Evolutionary conservation across 2,113 vertebrate species (phyloP), one percentile per base, ranked within the genome.

Genomic region (Lota lota): DNA sequence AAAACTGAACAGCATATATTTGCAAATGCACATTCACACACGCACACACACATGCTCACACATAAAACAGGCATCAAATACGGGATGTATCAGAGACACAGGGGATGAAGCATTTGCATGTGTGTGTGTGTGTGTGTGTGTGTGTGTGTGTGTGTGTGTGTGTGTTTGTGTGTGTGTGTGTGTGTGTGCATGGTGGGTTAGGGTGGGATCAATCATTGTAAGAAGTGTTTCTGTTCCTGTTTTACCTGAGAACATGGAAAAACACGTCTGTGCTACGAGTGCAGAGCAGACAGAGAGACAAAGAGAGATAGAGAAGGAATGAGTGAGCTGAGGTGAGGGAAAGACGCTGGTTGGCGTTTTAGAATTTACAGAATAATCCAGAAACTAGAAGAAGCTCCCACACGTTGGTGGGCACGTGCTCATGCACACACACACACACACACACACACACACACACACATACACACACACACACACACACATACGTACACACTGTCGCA

Each of bases 181-280:
- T 47, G 40, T 47, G 40, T 47, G 40, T 11, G 40, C 10, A 7
- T 47, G 40, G 5, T 79, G 77, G 60, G 64, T 69, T 61, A 65
- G 74, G 70, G 59, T 75, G 76, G 87, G 79, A 93, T 87, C 86
- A 90, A 89, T 91, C 87, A 83, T 86, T 87, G 85, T 76, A 79
- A 88, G 85, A 83, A 82, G 69, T 88, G 83, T 86, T 89, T 88
- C 80, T 74, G 78, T 75, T 90, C 72, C 58, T 3, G 56, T 86
- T 91, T 80, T 79, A 87, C 74, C 8, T 80, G 85, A 69, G 90
- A 91, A 89, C 83, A 85, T 85, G 84, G 90, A 90, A 82, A 88
- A 64, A 84, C 79, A 91, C 80, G 79, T 91, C 63, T 87, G 89
- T 88, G 81, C 82, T 72, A 67, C 76, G 81, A 70, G 80, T 80